phyloP scores from a whole-genome alignment of 2,888 invertebrate genomes.

The Tetragnatha montana region DNA sequence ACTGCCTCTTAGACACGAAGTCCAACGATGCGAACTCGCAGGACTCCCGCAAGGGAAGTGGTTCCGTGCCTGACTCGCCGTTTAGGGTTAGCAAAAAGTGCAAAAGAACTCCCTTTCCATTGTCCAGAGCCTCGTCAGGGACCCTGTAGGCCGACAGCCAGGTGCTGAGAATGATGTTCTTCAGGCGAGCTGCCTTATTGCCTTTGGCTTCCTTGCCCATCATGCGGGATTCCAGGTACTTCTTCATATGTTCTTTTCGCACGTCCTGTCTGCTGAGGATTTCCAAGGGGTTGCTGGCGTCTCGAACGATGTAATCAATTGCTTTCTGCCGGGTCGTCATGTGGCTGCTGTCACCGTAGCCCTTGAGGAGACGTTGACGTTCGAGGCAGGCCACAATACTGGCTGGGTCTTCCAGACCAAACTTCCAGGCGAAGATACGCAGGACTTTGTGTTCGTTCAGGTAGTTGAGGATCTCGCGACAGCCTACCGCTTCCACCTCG shows the following conservation, averaged over 20 bases:
- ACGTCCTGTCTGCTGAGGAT: slow-evolving; percentile 62
- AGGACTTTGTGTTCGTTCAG: slow-evolving; percentile 64
- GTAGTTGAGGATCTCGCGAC: slow-evolving; percentile 60
- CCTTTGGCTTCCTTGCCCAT: slow-evolving; percentile 67
- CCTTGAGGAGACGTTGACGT: slow-evolving; percentile 55
- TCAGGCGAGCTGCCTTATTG: slow-evolving; percentile 59
- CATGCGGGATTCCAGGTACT: slow-evolving; percentile 65
- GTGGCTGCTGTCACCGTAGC: slow-evolving; percentile 65
- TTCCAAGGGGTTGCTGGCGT: slow-evolving; percentile 63
- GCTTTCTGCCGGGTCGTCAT: slow-evolving; percentile 61
- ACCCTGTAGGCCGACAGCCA: slow-evolving; percentile 64
- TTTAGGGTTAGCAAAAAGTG: slow-evolving; percentile 59
- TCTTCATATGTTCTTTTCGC: slow-evolving; percentile 65
- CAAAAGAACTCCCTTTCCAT: slow-evolving; percentile 60
- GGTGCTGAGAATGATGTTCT: slow-evolving; percentile 60
- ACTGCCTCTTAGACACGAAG: slow-evolving; percentile 59
- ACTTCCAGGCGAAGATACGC: slow-evolving; percentile 64
- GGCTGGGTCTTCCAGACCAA: slow-evolving; percentile 60
- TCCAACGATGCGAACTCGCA: slow-evolving; percentile 61
- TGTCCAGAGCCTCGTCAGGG: slow-evolving; percentile 61
- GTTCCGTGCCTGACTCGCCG: slow-evolving; percentile 55
- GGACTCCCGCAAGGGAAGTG: slow-evolving; percentile 52
- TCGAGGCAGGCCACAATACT: slow-evolving; percentile 66
- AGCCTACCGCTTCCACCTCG: slow-evolving; percentile 59
- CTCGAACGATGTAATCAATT: slow-evolving; percentile 63